Evolutionary conservation across 1,140 invertebrate species (phyloP), one percentile per base, ranked within the genome.

Genomic region (Odontomachus brunneus): DNA sequence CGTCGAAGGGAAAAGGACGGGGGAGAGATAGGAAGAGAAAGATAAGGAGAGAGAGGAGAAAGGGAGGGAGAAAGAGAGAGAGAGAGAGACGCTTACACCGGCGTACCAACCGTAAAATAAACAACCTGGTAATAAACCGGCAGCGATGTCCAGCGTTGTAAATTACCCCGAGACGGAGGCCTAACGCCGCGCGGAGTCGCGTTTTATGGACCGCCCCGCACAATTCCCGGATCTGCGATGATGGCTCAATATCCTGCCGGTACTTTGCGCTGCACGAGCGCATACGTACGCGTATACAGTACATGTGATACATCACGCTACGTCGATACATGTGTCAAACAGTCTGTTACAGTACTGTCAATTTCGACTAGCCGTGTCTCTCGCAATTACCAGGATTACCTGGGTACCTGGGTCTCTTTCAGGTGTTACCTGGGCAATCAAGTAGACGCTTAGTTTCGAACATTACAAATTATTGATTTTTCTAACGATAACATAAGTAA

Each of bases 61-160:
- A 71, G 73, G 38, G 12, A 65, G 38, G 48, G n/a, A 69, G 24
- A 62, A 12, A 29, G 60, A 75, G 63, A 71, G 67, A 78, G 62
- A 84, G 76, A 82, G 86, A 69, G 29, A 60, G 73, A 85, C 84
- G 74, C 62, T 82, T 84, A 80, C 63, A 86, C 87, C 82, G 88
- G 75, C 84, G 84, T 87, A 90, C 83, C 86, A 90, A 90, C 88
- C 84, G 90, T 92, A 93, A 92, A 92, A 93, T 92, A 92, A 92
- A 93, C 91, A 92, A 90, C 89, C 81, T 80, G 89, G 92, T 91
- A 93, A 92, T 93, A 93, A 93, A 93, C 88, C 89, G 89, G 89
- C 90, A 90, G 91, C 90, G 85, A 89, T 92, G 92, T 93, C 92
- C 91, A 89, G 88, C 84, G 86, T 89, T 90, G 92, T 93, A 93